Percentiles rank a stretch among this genome's conserved stretches.
phyloP scores from a whole-genome alignment of 2,888 invertebrate genomes.

The Andrena praecox region DNA sequence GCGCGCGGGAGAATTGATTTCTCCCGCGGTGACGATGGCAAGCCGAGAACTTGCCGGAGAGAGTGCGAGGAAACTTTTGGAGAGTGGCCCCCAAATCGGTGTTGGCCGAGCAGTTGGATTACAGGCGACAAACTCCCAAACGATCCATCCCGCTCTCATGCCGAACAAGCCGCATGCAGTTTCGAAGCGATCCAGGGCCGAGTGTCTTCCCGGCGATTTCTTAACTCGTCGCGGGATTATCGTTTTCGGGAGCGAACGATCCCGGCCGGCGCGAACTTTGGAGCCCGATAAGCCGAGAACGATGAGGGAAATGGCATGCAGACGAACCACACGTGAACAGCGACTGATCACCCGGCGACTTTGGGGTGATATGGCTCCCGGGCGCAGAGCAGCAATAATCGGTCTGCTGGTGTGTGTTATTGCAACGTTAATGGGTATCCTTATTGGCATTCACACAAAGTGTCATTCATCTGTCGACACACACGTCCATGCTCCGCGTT shows the following conservation, averaged over 20 bases:
- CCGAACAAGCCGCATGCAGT: slow-evolving; percentile 56
- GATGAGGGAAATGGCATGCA: not conserved
- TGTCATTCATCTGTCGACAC: not conserved
- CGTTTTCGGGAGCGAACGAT: not conserved
- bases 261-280: not conserved
- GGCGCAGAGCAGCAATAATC: not conserved
- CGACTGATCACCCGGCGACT: not conserved
- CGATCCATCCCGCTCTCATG: slow-evolving; percentile 36
- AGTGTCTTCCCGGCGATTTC: not conserved
- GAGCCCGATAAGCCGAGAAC: not conserved
- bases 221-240: not conserved
- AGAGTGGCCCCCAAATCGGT: slow-evolving; percentile 41
- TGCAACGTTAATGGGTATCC: not conserved
- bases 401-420: not conserved
- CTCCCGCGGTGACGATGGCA: not conserved
- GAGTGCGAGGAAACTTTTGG: slow-evolving; percentile 6
- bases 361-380: not conserved
- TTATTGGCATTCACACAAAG: not conserved
- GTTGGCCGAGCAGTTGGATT: not conserved
- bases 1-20: not conserved
- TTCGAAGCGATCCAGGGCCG: not conserved
- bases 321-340: not conserved
- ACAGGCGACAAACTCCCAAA: slow-evolving; percentile 13
- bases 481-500: not conserved
- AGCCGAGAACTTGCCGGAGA: not conserved